phyloP scores from a whole-genome alignment of 2,113 vertebrate genomes.

The Antechinus flavipes region DNA sequence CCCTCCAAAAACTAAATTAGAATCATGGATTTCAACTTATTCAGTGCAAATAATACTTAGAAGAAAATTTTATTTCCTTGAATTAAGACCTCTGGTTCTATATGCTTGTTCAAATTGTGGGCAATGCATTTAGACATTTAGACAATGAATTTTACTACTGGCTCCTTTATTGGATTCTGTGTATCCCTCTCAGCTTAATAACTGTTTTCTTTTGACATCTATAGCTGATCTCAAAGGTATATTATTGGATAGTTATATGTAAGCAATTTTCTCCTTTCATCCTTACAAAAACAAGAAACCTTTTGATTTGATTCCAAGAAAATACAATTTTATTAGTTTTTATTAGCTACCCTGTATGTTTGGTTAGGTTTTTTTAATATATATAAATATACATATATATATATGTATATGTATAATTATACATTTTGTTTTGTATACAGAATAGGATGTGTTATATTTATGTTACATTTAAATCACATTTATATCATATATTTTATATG shows the following conservation, averaged over 20 bases:
- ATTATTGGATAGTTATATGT: background rate
- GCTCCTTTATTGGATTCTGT: background rate
- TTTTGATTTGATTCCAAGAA: background rate
- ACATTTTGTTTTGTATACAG: background rate
- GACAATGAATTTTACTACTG: background rate
- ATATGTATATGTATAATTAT: background rate
- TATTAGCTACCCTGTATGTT: background rate
- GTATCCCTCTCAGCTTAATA: background rate
- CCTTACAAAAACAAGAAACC: background rate
- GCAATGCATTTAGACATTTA: background rate
- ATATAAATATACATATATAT: too few species aligned
- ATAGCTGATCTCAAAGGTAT: background rate
- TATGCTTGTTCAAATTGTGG: background rate
- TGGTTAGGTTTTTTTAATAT: background rate
- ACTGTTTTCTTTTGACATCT: background rate
- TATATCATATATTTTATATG: too few species aligned
- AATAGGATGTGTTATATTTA: background rate
- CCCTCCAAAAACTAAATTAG: background rate
- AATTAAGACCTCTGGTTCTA: background rate
- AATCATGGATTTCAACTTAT: background rate
- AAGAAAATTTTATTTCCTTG: background rate
- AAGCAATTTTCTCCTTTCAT: background rate
- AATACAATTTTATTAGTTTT: background rate
- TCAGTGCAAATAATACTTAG: background rate
- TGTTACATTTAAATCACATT: background rate